phyloP scores from a whole-genome alignment of 2,888 invertebrate species.

The Heliconius erato region DNA sequence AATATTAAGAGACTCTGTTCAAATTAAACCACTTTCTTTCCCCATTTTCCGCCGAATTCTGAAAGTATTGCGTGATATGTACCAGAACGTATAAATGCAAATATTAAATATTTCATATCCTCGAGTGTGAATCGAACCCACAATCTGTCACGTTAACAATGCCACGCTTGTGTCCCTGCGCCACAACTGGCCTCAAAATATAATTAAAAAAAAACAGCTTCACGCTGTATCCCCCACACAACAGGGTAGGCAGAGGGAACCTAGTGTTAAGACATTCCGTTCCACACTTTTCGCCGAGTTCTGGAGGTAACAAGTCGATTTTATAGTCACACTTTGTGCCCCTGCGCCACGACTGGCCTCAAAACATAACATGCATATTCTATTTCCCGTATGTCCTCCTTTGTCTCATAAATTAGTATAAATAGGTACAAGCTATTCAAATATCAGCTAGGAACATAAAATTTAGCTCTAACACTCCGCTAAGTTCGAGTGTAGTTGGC shows the following conservation, averaged over 20 bases:
- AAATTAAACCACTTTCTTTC: not conserved
- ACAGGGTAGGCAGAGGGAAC: no score
- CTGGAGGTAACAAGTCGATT: no score
- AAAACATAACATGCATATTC: not conserved
- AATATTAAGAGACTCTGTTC: not conserved
- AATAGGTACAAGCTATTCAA: slow-evolving; percentile 33
- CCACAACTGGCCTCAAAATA: not conserved
- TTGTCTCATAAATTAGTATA: slow-evolving; percentile 41
- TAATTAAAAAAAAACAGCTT: not conserved
- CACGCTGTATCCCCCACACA: no score
- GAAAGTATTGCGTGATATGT: not conserved
- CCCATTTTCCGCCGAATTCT: not conserved
- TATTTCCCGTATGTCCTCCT: slow-evolving; percentile 16
- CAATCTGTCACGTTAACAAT: not conserved
- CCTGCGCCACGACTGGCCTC: not conserved
- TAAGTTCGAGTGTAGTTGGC: slow-evolving; percentile 22
- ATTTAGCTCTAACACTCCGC: slow-evolving; percentile 36
- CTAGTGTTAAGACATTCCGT: no score
- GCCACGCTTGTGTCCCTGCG: no score
- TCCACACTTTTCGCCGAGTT: no score
- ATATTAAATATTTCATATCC: not conserved
- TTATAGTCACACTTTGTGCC: not conserved
- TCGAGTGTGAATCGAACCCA: not conserved
- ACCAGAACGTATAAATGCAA: not conserved
- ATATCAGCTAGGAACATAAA: slow-evolving; percentile 33